Conservation (phyloP, 1,140 invertebrate species). For the Drosophila dunni region DNA sequence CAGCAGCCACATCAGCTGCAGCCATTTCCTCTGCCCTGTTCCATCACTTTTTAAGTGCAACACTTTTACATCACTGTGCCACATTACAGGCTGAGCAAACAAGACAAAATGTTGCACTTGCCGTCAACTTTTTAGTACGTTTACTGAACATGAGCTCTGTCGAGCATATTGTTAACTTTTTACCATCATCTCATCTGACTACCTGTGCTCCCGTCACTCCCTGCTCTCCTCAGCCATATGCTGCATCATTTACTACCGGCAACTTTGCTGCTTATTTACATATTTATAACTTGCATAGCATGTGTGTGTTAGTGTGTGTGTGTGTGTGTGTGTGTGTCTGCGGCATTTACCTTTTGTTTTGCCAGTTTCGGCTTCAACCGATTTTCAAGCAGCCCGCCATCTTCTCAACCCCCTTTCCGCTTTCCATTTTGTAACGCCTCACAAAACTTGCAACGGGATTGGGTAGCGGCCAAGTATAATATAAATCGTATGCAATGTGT, state of each 20-base stretch:
- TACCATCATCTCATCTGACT: constrained; percentile 40
- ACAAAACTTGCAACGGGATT: constrained; percentile 26
- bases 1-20: neutral
- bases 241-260: constrained; percentile 55
- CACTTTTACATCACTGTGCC: neutral
- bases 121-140: constrained; percentile 61
- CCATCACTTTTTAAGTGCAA: constrained; percentile 1
- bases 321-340: constrained; percentile 5
- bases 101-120: constrained; percentile 39
- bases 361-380: constrained; percentile 49
- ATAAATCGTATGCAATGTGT: constrained; percentile 75
- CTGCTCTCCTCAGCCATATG: constrained; percentile 6
- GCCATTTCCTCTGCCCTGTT: neutral
- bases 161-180: constrained; percentile 71
- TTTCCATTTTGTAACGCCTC: neutral
- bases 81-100: constrained; percentile 16
- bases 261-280: constrained; percentile 81
- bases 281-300: constrained; percentile 68
- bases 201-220: neutral
- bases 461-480: constrained; percentile 57
- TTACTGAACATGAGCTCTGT: constrained; percentile 61
- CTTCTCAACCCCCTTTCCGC: neutral
- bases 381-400: constrained; percentile 46
- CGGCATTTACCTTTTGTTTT: constrained; percentile 53
- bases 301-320: constrained; percentile 6